A percentile compares a stretch with the other conserved stretches of the same genome.
phyloP scores from a whole-genome alignment of 2,797 vertebrate genomes.

The Lithobates pipiens region DNA sequence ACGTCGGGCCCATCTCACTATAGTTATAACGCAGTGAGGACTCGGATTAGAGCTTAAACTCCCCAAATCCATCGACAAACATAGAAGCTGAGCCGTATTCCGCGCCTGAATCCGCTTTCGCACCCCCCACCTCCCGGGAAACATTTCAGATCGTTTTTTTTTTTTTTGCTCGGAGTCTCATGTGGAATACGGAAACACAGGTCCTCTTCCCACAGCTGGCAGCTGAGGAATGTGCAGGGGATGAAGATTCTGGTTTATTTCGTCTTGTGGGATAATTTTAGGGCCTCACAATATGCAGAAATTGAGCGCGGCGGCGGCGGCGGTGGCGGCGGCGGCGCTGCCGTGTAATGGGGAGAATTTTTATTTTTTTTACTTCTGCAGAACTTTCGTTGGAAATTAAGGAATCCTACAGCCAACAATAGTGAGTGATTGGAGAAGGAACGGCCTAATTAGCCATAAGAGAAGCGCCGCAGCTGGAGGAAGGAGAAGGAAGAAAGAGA shows the following conservation, averaged over 20 bases:
- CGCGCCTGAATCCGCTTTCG: background rate
- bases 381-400: constrained; percentile 45
- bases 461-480: constrained; percentile 44
- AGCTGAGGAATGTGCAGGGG: background rate
- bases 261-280: background rate
- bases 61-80: background rate
- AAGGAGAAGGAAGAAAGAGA: background rate
- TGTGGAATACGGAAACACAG: background rate
- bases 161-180: background rate
- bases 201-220: background rate
- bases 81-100: background rate
- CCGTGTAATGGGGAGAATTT: background rate
- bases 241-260: background rate
- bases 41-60: background rate
- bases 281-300: background rate
- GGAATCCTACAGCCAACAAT: constrained; percentile 45
- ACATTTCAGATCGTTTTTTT: background rate
- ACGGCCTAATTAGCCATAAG: constrained; percentile 49
- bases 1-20: background rate
- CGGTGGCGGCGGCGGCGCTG: too few relatives aligned
- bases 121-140: background rate
- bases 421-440: constrained; percentile 52
- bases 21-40: background rate
- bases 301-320: background rate
- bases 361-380: background rate